Base-by-base conservation (phyloP, 1,140 invertebrate species). In the Ceratina calcarata region DNA sequence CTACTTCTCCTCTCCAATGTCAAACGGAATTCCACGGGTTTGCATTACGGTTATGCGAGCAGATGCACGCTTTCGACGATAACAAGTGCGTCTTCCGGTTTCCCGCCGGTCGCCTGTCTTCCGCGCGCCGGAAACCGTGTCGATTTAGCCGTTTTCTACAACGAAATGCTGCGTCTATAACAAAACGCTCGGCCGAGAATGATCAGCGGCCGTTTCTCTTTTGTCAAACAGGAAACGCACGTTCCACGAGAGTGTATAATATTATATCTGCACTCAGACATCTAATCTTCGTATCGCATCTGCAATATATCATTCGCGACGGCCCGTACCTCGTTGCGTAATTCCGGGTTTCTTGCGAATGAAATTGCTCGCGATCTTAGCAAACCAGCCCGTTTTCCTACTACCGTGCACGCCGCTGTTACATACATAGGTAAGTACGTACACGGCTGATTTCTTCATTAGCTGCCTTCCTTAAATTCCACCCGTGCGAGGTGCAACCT, bases 251-350 rank as follows among this genome's bases (percentile, higher is more conserved):
- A 57, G n/a, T 18, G n/a, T 45, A 74, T 74, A 79, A 79, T 67
- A 66, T 67, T 66, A 74, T 79, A 74, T 79, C 78, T 74, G 3
- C 37, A 18, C 53, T 2, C 51, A 53, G 61, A 60, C 70, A 74
- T 74, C 78, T 79, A 79, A 73, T 79, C 78, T 79, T 64, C 68
- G 78, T 73, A 79, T 79, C 78, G 62, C 78, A 79, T 73, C 78
- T 66, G n/a, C 60, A 60, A 79, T 79, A 64, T 79, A 79, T 79
- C 78, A 79, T 79, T 73, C 62, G 53, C 53, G 78, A 51, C 71
- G 62, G 78, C 2, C 53, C 60, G 24, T 60, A 51, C 53, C 20
- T 49, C 32, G 70, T 79, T 73, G 70, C 78, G 71, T 73, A 79
- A 79, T 66, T 74, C 78, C 78, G 70, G 71, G 53, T 79, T 79